Evolutionary conservation across 2,888 invertebrate genomes (phyloP), one percentile per base, ranked within the genome.

Genomic region (Scaptomyza flava): DNA sequence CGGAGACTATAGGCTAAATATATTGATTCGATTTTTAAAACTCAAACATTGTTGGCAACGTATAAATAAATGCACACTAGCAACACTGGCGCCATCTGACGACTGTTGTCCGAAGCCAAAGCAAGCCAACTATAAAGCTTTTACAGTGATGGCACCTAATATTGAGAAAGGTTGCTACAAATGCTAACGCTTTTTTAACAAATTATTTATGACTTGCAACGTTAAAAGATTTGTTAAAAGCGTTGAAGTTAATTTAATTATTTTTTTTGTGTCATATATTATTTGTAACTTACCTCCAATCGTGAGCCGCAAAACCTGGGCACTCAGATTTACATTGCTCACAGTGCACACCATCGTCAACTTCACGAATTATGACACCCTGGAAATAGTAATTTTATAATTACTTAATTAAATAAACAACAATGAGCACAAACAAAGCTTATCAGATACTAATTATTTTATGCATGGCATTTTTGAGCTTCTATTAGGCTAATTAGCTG

Each of bases 321-420:
- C 97, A 98, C 69, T 94, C 93, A 87, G 96, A 95, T 61, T 94
- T 95, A 91, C 98, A 98, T 89, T 95, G 94, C 89, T 96, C 94
- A 89, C 98, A 98, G 42, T 96, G 96, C 84, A 96, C 96, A 27
- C 97, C 97, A 31, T 91, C 89, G 79, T 96, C 96, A 70, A 97
- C 96, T 92, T 98, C 98, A 89, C 96, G 95, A 89, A 97, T 96
- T 88, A 96, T 94, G 69, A 96, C 96, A 77, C 96, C 96, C 97
- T 98, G 94, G 3, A 94, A 94, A 60, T 33, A 60, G 58, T 46
- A 48, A 71, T 53, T 46, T 67, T n/a, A 38, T 50, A 64, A 61
- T 48, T 64, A 23, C 11, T 31, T 34, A 51, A 61, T 47, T 60
- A 58, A 61, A 45, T 45, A 60, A 14, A 56, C 17, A 34, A 8